These are phyloP conservation scores for Phalanger gymnotis DNA, from an alignment of 2,797 vertebrate genomes.

Conservation along the genomic window DNA sequence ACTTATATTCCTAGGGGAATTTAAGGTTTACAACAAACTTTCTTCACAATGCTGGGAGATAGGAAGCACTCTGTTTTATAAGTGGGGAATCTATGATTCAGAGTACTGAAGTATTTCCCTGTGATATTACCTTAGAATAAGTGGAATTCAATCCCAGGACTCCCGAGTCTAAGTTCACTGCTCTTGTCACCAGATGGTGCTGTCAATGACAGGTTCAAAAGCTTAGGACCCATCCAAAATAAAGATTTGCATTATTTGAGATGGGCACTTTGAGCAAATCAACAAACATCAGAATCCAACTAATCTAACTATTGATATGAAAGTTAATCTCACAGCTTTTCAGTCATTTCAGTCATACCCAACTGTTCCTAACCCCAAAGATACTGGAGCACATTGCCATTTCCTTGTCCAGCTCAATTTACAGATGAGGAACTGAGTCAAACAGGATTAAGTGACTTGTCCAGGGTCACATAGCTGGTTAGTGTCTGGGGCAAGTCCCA, in stretches of 20 bases:
- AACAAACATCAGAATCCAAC: background rate
- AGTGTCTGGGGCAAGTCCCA: background rate
- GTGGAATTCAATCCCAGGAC: background rate
- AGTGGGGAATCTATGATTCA: background rate
- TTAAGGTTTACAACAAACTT: background rate
- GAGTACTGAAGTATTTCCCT: background rate
- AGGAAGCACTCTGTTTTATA: background rate
- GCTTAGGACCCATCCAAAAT: background rate
- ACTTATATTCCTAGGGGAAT: background rate
- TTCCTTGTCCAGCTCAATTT: background rate
- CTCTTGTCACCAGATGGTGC: background rate
- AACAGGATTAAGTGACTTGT: background rate
- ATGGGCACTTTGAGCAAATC: background rate
- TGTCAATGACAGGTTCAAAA: background rate
- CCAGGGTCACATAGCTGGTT: background rate
- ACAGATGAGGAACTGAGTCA: background rate
- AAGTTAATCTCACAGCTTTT: background rate
- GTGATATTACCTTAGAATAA: background rate
- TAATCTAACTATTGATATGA: background rate
- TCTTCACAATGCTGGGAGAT: background rate
- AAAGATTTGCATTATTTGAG: background rate
- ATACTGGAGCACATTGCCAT: background rate
- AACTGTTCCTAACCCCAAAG: background rate
- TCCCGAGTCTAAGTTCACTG: background rate
- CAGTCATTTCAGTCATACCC: background rate